Evolutionary conservation across 2,888 invertebrate species (phyloP), one percentile per base, ranked within the genome.

Genomic region (Lasioglossum calceatum): DNA sequence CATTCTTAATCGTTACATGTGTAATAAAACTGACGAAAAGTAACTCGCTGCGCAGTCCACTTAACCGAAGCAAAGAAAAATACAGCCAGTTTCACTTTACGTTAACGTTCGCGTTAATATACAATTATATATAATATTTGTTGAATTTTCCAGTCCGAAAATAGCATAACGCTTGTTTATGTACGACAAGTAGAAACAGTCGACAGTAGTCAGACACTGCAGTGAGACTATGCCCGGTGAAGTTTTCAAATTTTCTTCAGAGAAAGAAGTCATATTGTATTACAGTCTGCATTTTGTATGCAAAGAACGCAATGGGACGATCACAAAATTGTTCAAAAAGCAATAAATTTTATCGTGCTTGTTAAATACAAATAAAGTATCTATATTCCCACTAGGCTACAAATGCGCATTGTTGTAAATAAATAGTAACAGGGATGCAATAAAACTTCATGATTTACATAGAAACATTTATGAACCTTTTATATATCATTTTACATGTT

Each of bases 401-500:
- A n/a, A 58, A 32, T 5, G 16, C 61, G 32, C 14, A 64, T 32
- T 64, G 27, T 61, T 61, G 64, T 7, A 32, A 64, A 64, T 32
- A 64, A 64, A 64, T 32, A 39, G 19, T 19, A 67, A 36, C 67
- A 4, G 36, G 10, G 36, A 19, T 3, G 36, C 19, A 8, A 67
- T 67, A 36, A 67, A 67, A 67, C 19, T 67, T 67, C 67, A 67
- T 36, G 67, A 14, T 27, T 64, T 64, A 27, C 14, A 27, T 64
- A 16, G 5, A 27, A 27, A 27, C 5, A 16, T 64, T 27, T 16
- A 32, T 64, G 32, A 14, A 16, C n/a, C 16, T 64, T 64, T 58
- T 10, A n/a, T 58, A n/a, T 58, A 58, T 58, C 58, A n/a, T 32
- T 64, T 64, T 64, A 64, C 32, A 64, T 64, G 27, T 64, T 64